These are phyloP conservation scores for Drosophila hamatofila DNA, from an alignment of 2,888 invertebrate genomes.

Conservation along the genomic window DNA sequence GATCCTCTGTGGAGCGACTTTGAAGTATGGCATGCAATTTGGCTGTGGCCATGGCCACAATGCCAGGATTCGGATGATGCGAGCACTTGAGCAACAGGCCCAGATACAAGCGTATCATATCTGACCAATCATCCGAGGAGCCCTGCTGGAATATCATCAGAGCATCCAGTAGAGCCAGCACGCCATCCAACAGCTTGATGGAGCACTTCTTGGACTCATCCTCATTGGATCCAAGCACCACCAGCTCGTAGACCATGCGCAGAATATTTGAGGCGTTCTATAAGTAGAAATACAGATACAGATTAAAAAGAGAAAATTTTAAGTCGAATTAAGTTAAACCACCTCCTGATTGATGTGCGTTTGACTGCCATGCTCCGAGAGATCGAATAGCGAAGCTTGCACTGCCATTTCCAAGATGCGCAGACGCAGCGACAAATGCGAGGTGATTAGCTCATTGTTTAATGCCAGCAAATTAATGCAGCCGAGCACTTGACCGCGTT, in stretches of 20 bases:
- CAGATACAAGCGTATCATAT: slow-evolving; percentile 87
- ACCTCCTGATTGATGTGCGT: slow-evolving; percentile 85
- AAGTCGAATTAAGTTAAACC: background rate
- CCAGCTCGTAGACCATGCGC: slow-evolving; percentile 87
- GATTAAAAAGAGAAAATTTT: background rate
- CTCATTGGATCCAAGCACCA: slow-evolving; percentile 86
- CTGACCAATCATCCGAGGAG: slow-evolving; percentile 86
- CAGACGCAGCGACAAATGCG: slow-evolving; percentile 86
- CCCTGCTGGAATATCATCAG: slow-evolving; percentile 87
- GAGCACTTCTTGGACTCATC: slow-evolving; percentile 86
- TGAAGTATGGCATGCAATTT: slow-evolving; percentile 87
- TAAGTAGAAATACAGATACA: rapidly evolving
- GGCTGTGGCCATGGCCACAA: slow-evolving; percentile 88
- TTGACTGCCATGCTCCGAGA: slow-evolving; percentile 86
- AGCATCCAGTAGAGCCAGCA: slow-evolving; percentile 86
- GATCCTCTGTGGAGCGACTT: slow-evolving; percentile 86
- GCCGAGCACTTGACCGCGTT: slow-evolving; percentile 87
- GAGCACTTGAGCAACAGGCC: slow-evolving; percentile 86
- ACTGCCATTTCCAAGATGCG: slow-evolving; percentile 87
- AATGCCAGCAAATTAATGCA: slow-evolving; percentile 87
- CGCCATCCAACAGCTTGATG: slow-evolving; percentile 87
- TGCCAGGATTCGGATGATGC: slow-evolving; percentile 85
- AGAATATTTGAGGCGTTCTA: slow-evolving; percentile 87
- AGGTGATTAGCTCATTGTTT: slow-evolving; percentile 87
- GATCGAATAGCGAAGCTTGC: slow-evolving; percentile 87